Percentiles rank a stretch among this genome's conserved stretches.
Evolutionary conservation across 2,113 vertebrate species (phyloP).

Genomic region (Hemiprocne comata): DNA sequence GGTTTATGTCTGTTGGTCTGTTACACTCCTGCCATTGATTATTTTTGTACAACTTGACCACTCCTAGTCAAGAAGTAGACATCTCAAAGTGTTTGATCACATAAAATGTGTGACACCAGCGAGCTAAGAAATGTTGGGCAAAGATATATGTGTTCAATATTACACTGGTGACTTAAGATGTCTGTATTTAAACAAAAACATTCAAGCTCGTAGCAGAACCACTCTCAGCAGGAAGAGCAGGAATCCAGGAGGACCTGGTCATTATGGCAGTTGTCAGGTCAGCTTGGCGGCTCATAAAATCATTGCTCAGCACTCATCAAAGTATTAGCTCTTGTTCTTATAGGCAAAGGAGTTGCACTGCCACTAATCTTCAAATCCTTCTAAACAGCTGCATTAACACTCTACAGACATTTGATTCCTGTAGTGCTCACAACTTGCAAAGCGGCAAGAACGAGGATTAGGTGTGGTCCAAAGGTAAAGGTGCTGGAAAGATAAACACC

Average conservation of each 20-base stretch:
- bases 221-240: not conserved
- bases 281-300: not conserved
- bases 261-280: not conserved
- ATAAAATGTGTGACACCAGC: not conserved
- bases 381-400: not conserved
- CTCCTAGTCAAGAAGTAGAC: not conserved
- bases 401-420: not conserved
- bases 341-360: not conserved
- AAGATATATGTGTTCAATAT: fast-evolving
- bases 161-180: not conserved
- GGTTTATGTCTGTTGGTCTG: not conserved
- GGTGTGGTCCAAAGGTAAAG: not conserved
- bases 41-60: not conserved
- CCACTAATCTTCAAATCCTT: not conserved
- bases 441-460: not conserved
- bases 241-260: not conserved
- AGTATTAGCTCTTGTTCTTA: not conserved
- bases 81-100: not conserved
- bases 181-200: not conserved
- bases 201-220: not conserved
- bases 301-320: not conserved
- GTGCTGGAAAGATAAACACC: not conserved
- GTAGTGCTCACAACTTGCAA: not conserved
- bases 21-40: not conserved
- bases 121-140: not conserved